Evolutionary conservation across 64 coral and sea anemone genomes (phyloP).

Genomic region (Exaiptasia diaphana): DNA sequence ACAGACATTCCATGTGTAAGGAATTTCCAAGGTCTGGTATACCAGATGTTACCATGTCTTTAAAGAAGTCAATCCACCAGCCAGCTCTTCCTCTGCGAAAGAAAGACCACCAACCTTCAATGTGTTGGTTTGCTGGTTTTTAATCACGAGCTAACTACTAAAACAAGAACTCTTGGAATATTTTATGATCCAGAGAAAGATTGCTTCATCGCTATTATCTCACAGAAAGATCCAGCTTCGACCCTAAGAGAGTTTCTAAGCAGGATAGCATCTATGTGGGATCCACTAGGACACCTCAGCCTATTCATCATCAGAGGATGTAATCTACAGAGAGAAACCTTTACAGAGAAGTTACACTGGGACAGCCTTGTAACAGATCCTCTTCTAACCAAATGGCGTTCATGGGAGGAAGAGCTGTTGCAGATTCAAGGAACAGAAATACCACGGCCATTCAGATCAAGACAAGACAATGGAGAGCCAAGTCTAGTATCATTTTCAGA

Average conservation of each 20-base stretch:
- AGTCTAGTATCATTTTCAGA: neutral
- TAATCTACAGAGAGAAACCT: neutral
- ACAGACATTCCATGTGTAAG: conserved; percentile 42
- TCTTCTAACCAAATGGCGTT: neutral
- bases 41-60: neutral
- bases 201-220: neutral
- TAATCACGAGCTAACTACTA: no score
- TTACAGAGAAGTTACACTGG: neutral
- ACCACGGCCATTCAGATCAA: neutral
- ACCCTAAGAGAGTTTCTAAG: conserved; percentile 1
- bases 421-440: neutral
- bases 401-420: neutral
- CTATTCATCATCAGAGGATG: neutral
- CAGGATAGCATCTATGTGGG: neutral
- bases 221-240: neutral
- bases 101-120: conserved; percentile 32
- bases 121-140: conserved; percentile 21
- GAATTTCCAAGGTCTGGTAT: conserved; percentile 5
- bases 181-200: neutral
- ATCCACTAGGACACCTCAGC: neutral
- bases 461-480: neutral
- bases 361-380: neutral
- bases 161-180: conserved; percentile 13
- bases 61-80: conserved; percentile 41
- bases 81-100: conserved; percentile 14